A percentile compares a stretch with the other conserved stretches of the same genome.
Conservation (phyloP, 1,140 invertebrate species). For the Orius insidiosus region DNA sequence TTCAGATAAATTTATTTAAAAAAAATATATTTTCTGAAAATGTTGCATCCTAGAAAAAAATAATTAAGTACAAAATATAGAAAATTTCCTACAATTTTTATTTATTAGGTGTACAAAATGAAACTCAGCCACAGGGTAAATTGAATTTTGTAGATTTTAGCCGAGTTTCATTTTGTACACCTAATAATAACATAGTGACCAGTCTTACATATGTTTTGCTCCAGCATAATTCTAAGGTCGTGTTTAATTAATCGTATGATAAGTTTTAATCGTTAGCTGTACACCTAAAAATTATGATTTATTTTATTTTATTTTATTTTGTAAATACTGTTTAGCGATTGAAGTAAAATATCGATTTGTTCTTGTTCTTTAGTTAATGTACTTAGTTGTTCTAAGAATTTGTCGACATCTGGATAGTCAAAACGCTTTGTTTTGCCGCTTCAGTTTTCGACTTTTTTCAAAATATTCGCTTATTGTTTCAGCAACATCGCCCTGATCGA, state of each 20-base stretch:
- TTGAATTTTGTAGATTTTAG: no score
- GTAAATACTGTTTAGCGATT: constrained; percentile 42
- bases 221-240: constrained; percentile 84
- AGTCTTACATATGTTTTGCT: constrained; percentile 61
- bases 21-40: no score
- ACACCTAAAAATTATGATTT: constrained; percentile 39
- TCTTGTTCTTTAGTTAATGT: constrained; percentile 73
- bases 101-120: no score
- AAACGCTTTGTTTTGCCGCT: constrained; percentile 43
- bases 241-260: constrained; percentile 75
- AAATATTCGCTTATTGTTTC: constrained; percentile 73
- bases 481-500: constrained; percentile 78
- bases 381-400: constrained; percentile 51
- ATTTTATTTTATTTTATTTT: constrained; percentile 1
- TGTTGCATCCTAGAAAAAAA: no score
- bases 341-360: constrained; percentile 54
- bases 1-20: no score
- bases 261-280: constrained; percentile 73
- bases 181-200: background rate
- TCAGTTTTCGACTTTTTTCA: constrained; percentile 38
- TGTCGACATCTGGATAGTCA: constrained; percentile 63
- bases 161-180: no score
- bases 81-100: no score
- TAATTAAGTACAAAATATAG: no score
- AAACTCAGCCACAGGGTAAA: no score